A percentile compares a stretch with the other conserved stretches of the same genome.
Conservation (phyloP, 2,113 vertebrate genomes). For the Pluvialis apricaria region DNA sequence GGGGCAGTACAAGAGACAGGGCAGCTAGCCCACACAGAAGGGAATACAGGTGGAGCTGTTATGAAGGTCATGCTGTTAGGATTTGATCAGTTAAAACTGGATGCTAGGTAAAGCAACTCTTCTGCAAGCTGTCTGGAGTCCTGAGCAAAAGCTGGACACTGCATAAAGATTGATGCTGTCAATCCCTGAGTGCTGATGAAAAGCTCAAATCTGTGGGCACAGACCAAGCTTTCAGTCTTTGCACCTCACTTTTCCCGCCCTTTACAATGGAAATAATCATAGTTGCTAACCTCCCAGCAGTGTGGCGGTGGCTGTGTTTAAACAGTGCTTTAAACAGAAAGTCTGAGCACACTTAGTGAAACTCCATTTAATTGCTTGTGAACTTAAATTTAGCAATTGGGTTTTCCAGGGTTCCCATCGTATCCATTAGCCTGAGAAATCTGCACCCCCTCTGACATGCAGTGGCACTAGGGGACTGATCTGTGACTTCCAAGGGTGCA, state of each 20-base stretch:
- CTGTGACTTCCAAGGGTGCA: not conserved
- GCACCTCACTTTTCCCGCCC: not conserved
- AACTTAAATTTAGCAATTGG: not conserved
- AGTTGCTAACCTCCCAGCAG: not conserved
- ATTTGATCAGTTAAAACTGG: not conserved
- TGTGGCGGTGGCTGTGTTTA: not conserved
- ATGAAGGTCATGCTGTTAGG: not conserved
- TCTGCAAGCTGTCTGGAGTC: not conserved
- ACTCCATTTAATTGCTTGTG: not conserved
- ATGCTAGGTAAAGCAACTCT: not conserved
- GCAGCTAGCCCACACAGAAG: not conserved
- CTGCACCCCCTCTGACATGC: not conserved
- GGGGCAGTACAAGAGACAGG: not conserved
- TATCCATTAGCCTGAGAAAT: not conserved
- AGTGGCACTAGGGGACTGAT: not conserved
- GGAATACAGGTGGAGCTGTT: not conserved
- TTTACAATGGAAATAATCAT: not conserved
- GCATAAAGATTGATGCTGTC: not conserved
- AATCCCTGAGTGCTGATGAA: not conserved
- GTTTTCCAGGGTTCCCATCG: not conserved
- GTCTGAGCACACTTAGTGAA: not conserved
- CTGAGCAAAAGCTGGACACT: not conserved
- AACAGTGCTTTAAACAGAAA: not conserved
- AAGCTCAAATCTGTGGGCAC: not conserved
- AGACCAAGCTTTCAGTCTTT: not conserved